Percentiles rank a stretch among this genome's conserved stretches.
Evolutionary conservation across 2,113 vertebrate species (phyloP).

Genomic region (Rhegmatorhina hoffmannsi): DNA sequence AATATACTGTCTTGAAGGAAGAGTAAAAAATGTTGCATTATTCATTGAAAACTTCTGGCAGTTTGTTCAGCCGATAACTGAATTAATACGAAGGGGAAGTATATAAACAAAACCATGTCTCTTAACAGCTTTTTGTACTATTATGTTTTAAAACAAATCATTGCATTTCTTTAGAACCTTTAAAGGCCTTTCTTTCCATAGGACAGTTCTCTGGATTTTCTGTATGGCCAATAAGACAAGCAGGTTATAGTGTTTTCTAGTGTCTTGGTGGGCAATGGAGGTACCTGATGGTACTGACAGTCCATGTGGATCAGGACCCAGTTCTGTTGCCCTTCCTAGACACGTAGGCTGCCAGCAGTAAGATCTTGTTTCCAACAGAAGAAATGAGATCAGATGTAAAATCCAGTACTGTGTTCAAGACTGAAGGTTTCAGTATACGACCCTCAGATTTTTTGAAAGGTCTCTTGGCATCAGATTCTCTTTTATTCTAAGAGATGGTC

Average conservation of each 20-base stretch:
- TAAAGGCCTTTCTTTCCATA: neutral
- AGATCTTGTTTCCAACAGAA: neutral
- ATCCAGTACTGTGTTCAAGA: neutral
- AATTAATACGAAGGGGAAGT: neutral
- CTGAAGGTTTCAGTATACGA: neutral
- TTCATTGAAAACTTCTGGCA: neutral
- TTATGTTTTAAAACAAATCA: neutral
- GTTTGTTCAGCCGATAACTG: neutral
- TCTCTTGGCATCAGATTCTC: neutral
- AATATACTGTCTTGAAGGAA: neutral
- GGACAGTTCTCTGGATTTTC: neutral
- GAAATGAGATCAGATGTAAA: slow-evolving; percentile 14
- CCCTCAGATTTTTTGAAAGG: neutral
- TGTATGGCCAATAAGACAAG: neutral
- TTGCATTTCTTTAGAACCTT: neutral
- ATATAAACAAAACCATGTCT: neutral
- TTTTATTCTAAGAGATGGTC: neutral
- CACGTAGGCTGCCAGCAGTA: neutral
- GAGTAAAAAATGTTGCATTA: neutral
- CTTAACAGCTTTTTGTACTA: neutral
- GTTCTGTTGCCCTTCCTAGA: neutral
- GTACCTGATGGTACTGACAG: neutral
- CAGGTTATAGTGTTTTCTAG: neutral
- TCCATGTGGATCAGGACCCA: neutral
- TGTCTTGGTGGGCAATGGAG: neutral